Base-by-base conservation (phyloP, 1,140 invertebrate species). In the Neotoxoptera formosana region DNA sequence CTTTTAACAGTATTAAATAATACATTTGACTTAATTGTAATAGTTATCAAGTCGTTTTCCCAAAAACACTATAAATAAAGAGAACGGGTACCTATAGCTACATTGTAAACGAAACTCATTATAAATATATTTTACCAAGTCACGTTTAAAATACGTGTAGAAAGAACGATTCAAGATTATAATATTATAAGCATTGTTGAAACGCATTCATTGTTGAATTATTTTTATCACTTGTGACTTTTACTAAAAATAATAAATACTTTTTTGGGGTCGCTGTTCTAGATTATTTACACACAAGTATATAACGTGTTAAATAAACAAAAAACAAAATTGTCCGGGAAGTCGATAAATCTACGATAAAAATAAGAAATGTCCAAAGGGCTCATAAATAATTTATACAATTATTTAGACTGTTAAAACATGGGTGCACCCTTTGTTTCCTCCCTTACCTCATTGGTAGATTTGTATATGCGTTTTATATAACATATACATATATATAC, bases 241-340 rank as follows among this genome's bases (percentile, higher is more conserved):
- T 56, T 41, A n/a, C 47, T n/a, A 48, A 87, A 41, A 87, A 87
- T 87, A 48, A 89, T 89, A 53, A 89, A 89, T 36, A 89, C 14
- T 53, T 36, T 88, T 53, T 89, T n/a, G 86, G 86, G 30, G 84
- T 34, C 36, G 86, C 45, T 17, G 20, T 95, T 96, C 87, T 47
- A 76, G 23, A 56, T 89, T 88, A 51, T 60, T 89, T 93, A 93
- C 76, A 51, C 36, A 41, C n/a, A 34, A 41, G 17, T 48, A n/a
- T 45, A 51, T 81, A 86, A 53, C 51, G 83, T 93, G 86, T 67
- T 36, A 51, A 89, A 53, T 53, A 89, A 53, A 89, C 88, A 48
- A 89, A 48, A 89, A 41, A 41, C 41, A 93, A 93, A 45, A 67
- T 45, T 60, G 4, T 93, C n/a, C 41, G 87, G 36, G 21, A 87